Percentiles rank a stretch among this genome's conserved stretches.
phyloP scores from a whole-genome alignment of 35 echinoderm and acorn worm species.

The Diadema setosum region DNA sequence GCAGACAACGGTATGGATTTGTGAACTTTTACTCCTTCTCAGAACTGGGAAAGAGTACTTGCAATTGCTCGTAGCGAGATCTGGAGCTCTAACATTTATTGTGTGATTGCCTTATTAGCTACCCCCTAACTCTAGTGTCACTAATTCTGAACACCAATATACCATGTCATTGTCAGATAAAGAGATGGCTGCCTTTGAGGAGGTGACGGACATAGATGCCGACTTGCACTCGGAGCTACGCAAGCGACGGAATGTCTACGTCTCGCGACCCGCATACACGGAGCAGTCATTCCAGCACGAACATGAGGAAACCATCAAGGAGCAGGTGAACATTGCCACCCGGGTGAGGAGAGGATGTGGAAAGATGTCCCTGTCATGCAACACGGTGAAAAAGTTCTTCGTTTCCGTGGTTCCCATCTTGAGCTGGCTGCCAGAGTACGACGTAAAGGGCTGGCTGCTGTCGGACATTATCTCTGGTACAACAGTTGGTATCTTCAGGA shows the following conservation, averaged over 20 bases:
- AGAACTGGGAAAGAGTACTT: too few relatives aligned
- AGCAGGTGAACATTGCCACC: neutral
- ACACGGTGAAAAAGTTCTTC: neutral
- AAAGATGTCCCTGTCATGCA: neutral
- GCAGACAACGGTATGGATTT: too few relatives aligned
- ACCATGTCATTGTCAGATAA: too few relatives aligned
- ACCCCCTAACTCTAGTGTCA: too few relatives aligned
- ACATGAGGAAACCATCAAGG: conserved; percentile 10
- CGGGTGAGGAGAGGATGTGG: neutral
- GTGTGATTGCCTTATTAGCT: too few relatives aligned
- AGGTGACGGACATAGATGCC: neutral
- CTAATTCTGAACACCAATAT: too few relatives aligned
- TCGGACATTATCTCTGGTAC: conserved; percentile 42
- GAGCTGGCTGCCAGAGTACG: conserved; percentile 65
- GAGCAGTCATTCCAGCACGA: conserved; percentile 20
- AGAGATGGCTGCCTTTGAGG: conserved; percentile 36
- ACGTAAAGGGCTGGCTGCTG: neutral
- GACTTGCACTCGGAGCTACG: neutral
- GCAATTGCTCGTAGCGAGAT: too few relatives aligned
- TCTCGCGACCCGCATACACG: conserved; percentile 39
- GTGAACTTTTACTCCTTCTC: too few relatives aligned
- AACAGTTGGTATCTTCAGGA: conserved; percentile 66
- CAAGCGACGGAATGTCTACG: neutral
- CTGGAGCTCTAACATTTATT: too few relatives aligned
- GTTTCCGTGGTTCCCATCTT: conserved; percentile 35